These are phyloP conservation scores for Drosophila pseudoananassae DNA, from an alignment of 1,140 invertebrate genomes.

Conservation along the genomic window DNA sequence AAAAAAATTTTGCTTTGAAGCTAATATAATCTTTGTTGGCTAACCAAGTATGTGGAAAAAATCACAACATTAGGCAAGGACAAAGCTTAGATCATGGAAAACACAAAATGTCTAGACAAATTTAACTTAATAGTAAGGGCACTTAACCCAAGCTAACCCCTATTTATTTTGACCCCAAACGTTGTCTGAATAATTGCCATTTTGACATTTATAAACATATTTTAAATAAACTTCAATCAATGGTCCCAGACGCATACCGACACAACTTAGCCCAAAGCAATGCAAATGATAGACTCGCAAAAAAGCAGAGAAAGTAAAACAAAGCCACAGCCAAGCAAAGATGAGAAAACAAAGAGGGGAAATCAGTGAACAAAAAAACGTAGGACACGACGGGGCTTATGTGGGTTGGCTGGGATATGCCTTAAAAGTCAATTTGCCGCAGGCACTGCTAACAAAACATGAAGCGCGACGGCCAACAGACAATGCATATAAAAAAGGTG, in stretches of 20 bases:
- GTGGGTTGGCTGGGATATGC: constrained; percentile 25
- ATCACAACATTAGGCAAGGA: neutral
- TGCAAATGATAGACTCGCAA: constrained; percentile 59
- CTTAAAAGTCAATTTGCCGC: constrained; percentile 80
- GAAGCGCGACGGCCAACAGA: constrained; percentile 57
- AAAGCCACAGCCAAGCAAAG: constrained; percentile 19
- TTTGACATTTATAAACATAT: constrained; percentile 78
- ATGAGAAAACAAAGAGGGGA: constrained; percentile 34
- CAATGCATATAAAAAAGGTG: constrained; percentile 74
- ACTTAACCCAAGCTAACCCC: constrained; percentile 45
- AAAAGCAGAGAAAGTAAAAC: constrained; percentile 30
- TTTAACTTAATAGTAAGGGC: constrained; percentile 51
- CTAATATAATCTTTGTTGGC: too few species aligned
- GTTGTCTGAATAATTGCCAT: constrained; percentile 65
- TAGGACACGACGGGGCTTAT: neutral
- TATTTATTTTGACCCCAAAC: constrained; percentile 28
- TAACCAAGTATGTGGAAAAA: neutral
- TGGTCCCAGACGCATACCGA: constrained; percentile 54
- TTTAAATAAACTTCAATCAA: constrained; percentile 82
- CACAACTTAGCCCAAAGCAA: constrained; percentile 38
- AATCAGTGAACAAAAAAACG: constrained; percentile 17
- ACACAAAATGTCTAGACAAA: constrained; percentile 58
- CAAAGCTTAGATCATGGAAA: neutral
- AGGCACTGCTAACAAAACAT: constrained; percentile 76
- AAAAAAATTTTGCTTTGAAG: too few species aligned